Conservation (phyloP, 2,113 vertebrate genomes). For the Sceloporus tristichus region DNA sequence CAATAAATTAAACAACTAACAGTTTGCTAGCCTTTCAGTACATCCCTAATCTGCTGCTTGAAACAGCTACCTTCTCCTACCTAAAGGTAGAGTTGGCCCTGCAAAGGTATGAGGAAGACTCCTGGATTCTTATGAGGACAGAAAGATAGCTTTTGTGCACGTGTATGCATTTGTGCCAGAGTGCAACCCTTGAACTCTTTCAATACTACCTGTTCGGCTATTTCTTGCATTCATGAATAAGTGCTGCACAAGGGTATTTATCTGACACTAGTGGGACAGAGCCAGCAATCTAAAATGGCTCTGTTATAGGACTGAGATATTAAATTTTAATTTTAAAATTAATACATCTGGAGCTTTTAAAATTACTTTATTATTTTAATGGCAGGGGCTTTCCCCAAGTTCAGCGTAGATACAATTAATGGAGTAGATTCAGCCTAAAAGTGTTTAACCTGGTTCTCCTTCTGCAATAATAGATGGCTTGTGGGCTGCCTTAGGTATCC, state of each 20-base stretch:
- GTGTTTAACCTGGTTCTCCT: neutral
- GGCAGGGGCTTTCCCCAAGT: too few relatives aligned
- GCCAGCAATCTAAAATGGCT: neutral
- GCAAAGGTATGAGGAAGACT: neutral
- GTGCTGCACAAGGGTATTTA: neutral
- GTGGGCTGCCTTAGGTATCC: too few relatives aligned
- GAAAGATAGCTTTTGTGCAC: neutral
- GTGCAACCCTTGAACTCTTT: neutral
- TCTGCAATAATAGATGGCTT: too few relatives aligned
- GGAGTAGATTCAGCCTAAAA: neutral
- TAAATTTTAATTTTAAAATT: neutral
- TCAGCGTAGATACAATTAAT: too few relatives aligned
- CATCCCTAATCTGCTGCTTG: too few relatives aligned
- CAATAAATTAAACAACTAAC: too few relatives aligned
- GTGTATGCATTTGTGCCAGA: neutral
- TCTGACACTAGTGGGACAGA: too few relatives aligned
- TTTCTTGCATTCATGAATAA: neutral
- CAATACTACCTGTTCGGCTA: neutral
- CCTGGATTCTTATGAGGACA: neutral
- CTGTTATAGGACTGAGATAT: neutral
- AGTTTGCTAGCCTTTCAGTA: too few relatives aligned
- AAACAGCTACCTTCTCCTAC: too few relatives aligned
- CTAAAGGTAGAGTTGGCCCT: too few relatives aligned
- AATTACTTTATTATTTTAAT: neutral
- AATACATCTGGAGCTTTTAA: neutral